phyloP scores from a whole-genome alignment of 2,888 invertebrate genomes.

The Harpalus rubripes region DNA sequence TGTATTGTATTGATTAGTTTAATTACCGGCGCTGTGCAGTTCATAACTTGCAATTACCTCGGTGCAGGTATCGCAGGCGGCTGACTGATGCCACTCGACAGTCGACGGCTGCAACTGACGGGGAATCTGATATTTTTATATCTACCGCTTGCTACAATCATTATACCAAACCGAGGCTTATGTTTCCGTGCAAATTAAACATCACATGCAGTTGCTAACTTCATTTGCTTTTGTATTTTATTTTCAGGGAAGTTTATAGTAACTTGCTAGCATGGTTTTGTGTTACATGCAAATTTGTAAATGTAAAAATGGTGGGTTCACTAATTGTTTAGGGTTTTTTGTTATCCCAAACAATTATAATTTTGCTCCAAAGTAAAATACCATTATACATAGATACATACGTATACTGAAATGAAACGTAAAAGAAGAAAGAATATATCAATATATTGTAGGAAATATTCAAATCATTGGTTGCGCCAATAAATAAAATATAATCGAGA shows the following conservation, averaged over 20 bases:
- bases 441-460: too few species aligned
- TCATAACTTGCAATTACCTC: slow-evolving; percentile 52
- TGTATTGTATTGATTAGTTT: slow-evolving; percentile 55
- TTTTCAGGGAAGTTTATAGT: slow-evolving; percentile 1
- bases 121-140: slow-evolving; percentile 16
- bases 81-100: background rate
- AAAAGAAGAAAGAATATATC: too few species aligned
- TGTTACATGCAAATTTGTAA: slow-evolving; percentile 4
- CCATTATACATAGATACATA: too few species aligned
- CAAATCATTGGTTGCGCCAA: background rate
- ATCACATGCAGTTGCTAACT: slow-evolving; percentile 19
- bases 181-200: slow-evolving; percentile 36
- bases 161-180: slow-evolving; percentile 10
- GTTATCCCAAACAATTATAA: background rate
- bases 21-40: slow-evolving; percentile 49
- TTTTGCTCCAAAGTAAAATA: background rate
- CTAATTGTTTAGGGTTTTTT: background rate
- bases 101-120: slow-evolving; percentile 41
- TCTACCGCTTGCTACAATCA: slow-evolving; percentile 22
- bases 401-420: too few species aligned
- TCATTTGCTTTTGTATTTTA: slow-evolving; percentile 10
- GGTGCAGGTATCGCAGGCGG: slow-evolving; percentile 31
- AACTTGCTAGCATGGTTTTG: slow-evolving; percentile 15
- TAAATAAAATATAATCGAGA: background rate
- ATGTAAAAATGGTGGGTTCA: background rate